Percentiles rank a stretch among this genome's conserved stretches.
Conservation (phyloP, 2,797 vertebrate genomes). For the Peromyscus melanophrys region DNA sequence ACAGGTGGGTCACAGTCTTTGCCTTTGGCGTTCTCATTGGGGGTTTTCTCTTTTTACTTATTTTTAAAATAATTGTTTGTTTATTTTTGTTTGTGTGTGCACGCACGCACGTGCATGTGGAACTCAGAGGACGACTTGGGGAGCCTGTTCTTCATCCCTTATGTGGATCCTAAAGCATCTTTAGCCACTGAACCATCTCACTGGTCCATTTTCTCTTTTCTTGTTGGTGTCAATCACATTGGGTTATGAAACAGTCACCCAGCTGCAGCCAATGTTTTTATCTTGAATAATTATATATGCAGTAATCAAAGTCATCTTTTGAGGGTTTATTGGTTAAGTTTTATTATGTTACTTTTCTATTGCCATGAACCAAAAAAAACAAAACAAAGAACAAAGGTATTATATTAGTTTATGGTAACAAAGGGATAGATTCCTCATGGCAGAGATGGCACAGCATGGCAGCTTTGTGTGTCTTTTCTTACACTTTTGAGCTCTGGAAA, state of each 20-base stretch:
- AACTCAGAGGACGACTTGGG: neutral
- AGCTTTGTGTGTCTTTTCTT: neutral
- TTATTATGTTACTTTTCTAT: neutral
- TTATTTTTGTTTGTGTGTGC: no score
- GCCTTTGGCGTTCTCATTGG: neutral
- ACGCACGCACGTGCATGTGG: no score
- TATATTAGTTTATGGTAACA: neutral
- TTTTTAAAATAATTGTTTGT: neutral
- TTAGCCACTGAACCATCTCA: neutral
- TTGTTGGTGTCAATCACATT: neutral
- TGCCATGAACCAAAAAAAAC: neutral
- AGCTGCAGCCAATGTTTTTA: neutral
- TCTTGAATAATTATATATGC: constrained; percentile 3
- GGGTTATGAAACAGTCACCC: neutral
- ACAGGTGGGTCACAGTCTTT: neutral
- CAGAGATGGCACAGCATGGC: neutral
- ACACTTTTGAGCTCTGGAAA: neutral
- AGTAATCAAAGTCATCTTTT: neutral
- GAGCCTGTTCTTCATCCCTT: neutral
- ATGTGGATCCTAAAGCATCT: neutral
- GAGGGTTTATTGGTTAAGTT: neutral
- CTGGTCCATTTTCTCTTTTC: constrained; percentile 10
- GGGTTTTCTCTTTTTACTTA: neutral
- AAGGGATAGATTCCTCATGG: neutral
- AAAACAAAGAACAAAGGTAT: neutral